Base-by-base conservation (phyloP, 2,113 vertebrate genomes). In the Pagrus major region DNA sequence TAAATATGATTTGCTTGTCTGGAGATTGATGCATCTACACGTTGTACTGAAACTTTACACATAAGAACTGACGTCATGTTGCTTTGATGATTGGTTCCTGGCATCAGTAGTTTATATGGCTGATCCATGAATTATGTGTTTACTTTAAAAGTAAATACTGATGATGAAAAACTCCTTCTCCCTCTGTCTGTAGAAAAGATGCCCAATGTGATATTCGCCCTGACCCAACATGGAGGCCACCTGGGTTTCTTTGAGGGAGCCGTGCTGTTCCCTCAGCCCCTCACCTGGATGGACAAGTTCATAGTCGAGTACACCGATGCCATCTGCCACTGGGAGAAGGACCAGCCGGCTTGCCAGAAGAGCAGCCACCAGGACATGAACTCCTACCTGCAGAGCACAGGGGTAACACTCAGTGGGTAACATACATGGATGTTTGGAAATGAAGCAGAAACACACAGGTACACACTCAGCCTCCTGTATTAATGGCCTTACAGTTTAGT, bases 261-360 rank as follows among this genome's bases (percentile, higher is more conserved):
- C 0, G 95, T 98, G 75, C 95, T 99, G 4, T 96, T 99, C 74
- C 98, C 98, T 0, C 95, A 97, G 54, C 96, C 97, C 7, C 96
- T 99, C 58, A 98, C 97, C 23, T 99, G 98, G 98, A 98, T 99
- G 96, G 98, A 99, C 93, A 98, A 97, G 93, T 94, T 98, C 14
- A 95, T 99, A 37, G 94, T 99, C 25, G 94, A 96, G 90, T 99
- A 98, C 49, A 89, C 96, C 37, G 92, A 98, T 15, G 96, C 97
- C 86, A 92, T 99, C 68, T 98, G 96, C 91, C 96, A 95, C 60
- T 98, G 97, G 97, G 96, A 97, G 85, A 96, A 93, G 73, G 95
- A 89, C 84, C 95, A 91, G 86, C 93, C 87, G 1, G 93, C 94
- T 52, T 96, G 96, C 88, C 95, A 0, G 93, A 95, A 74, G 55